phyloP scores from a whole-genome alignment of 2,888 invertebrate species.

The Phalangium opilio region DNA sequence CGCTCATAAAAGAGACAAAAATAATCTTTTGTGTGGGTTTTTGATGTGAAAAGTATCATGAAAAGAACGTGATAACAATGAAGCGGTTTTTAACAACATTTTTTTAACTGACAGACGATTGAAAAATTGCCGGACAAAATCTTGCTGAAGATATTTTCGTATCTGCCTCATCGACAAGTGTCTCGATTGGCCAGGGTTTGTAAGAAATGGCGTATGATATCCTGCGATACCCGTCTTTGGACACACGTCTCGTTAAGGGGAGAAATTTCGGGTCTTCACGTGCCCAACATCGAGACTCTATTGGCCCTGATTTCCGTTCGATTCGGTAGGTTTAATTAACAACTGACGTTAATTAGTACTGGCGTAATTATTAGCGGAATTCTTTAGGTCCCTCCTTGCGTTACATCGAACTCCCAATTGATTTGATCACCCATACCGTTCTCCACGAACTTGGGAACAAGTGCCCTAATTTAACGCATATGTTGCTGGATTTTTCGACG shows the following conservation, averaged over 20 bases:
- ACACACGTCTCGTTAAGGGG: constrained; percentile 87
- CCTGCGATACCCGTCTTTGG: constrained; percentile 91
- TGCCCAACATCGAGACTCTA: constrained; percentile 71
- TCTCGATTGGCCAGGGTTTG: constrained; percentile 86
- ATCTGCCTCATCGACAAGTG: constrained; percentile 82
- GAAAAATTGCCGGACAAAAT: constrained; percentile 96
- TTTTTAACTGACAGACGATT: constrained; percentile 51
- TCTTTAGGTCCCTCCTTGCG: constrained; percentile 55
- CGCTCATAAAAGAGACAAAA: no score
- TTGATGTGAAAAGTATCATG: background rate
- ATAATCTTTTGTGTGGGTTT: no score
- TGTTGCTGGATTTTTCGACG: constrained; percentile 94
- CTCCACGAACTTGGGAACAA: constrained; percentile 91
- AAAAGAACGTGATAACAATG: background rate
- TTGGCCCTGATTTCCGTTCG: constrained; percentile 52
- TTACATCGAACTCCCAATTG: constrained; percentile 86
- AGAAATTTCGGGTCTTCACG: constrained; percentile 87
- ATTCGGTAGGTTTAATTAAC: constrained; percentile 33
- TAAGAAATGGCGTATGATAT: constrained; percentile 87
- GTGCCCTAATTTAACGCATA: constrained; percentile 85
- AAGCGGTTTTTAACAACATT: background rate
- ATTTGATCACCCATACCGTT: constrained; percentile 88
- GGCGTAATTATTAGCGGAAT: background rate
- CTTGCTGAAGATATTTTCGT: constrained; percentile 81
- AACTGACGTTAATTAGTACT: background rate